phyloP scores from a whole-genome alignment of 2,888 invertebrate species.

The Daptonema setosum region DNA sequence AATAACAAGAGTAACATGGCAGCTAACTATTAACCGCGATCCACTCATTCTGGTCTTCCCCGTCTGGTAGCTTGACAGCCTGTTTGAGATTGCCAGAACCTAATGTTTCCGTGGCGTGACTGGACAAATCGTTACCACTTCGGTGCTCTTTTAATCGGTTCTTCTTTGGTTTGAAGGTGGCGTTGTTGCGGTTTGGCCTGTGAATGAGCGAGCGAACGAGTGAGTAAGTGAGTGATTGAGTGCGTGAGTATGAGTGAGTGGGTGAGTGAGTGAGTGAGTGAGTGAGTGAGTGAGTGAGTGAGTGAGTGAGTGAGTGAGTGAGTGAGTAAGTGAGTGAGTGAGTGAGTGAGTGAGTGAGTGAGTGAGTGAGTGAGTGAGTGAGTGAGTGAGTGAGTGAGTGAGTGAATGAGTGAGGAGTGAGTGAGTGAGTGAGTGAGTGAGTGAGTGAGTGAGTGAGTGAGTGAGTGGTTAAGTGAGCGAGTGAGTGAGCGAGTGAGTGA shows the following conservation, averaged over 20 bases:
- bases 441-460: background rate
- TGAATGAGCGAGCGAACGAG: background rate
- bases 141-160: slow-evolving; percentile 95
- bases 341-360: too few species aligned
- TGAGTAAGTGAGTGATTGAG: background rate
- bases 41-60: slow-evolving; percentile 98
- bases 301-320: background rate
- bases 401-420: too few species aligned
- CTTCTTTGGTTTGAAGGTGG: slow-evolving; percentile 95
- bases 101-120: slow-evolving; percentile 54
- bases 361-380: background rate
- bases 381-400: background rate
- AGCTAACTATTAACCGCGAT: slow-evolving; percentile 87
- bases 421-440: background rate
- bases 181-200: slow-evolving; percentile 26
- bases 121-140: slow-evolving; percentile 32
- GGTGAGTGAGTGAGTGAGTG: background rate
- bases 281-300: too few species aligned
- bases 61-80: slow-evolving; percentile 88
- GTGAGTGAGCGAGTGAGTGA: too few species aligned
- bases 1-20: too few species aligned
- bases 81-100: slow-evolving; percentile 86
- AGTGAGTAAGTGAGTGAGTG: background rate
- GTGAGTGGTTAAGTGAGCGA: background rate
- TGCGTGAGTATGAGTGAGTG: background rate